These are phyloP conservation scores for Varanus salvator DNA, from an alignment of 2,113 vertebrate species.

Conservation along the genomic window DNA sequence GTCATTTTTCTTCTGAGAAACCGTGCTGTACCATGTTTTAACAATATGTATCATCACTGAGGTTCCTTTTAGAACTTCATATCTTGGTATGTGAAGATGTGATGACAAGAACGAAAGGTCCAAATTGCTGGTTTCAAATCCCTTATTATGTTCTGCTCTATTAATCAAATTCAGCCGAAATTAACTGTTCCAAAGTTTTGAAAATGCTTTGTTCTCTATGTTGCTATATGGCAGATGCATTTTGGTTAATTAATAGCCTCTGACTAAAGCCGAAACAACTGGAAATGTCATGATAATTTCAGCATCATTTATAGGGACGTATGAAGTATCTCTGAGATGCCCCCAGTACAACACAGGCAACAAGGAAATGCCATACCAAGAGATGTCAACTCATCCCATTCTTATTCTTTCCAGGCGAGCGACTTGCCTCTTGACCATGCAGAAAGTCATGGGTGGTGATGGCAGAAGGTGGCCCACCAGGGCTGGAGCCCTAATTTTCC, in stretches of 20 bases:
- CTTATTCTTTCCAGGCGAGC: background rate
- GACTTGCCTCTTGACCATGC: background rate
- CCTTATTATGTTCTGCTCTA: slow-evolving; percentile 26
- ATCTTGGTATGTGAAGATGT: background rate
- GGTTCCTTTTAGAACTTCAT: background rate
- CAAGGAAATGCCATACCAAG: background rate
- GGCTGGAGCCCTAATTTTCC: too few relatives aligned
- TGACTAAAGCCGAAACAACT: slow-evolving; percentile 2
- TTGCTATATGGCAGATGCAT: background rate
- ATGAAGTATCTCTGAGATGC: slow-evolving; percentile 7
- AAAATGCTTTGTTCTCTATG: background rate
- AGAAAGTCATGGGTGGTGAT: too few relatives aligned
- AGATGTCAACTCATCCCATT: background rate
- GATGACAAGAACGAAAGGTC: background rate
- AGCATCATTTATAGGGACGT: slow-evolving; percentile 4
- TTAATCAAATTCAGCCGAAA: slow-evolving; percentile 22
- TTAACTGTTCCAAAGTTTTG: slow-evolving; percentile 19
- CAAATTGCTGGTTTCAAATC: background rate
- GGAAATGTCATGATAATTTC: slow-evolving; percentile 25
- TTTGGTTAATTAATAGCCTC: slow-evolving; percentile 40
- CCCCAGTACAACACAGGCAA: background rate
- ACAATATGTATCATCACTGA: fast-evolving
- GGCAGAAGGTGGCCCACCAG: too few relatives aligned
- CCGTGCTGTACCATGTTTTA: background rate
- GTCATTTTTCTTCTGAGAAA: background rate